Base-by-base conservation (phyloP, 1,140 invertebrate species). In the Euborellia annulipes region DNA sequence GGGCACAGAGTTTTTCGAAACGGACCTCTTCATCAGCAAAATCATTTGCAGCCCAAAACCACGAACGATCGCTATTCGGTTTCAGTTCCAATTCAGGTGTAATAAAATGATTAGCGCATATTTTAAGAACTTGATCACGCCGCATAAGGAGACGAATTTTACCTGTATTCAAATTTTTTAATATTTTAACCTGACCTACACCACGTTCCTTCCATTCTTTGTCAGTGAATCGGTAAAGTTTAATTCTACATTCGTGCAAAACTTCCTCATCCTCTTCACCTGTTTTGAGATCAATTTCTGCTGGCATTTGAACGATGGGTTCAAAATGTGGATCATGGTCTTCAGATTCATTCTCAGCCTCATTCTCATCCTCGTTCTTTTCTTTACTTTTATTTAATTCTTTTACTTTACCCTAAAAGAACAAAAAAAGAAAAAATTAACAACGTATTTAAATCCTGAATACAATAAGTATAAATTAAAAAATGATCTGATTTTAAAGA, bases 201-300 rank as follows among this genome's bases (percentile, higher is more conserved):
- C 89, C 88, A 46, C 88, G 75, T 61, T 94, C 90, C 58, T 90
- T 91, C 90, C 89, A 95, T 58, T 93, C 85, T 50, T 79, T 85
- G 2, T 82, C 71, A 4, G 68, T 62, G 55, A 75, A 83, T 52
- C 68, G 64, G 59, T 76, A 90, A 1, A 91, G 59, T 62, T 86
- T 87, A 0, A 82, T 82, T 48, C 82, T 66, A 22, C 70, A 67
- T 49, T 69, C 71, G 55, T 80, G 84, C 21, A 84, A 58, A 2
- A 65, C 65, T 4, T 65, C 67, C 63, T 90, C 85, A 54, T 80
- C 71, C 62, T 91, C 86, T 64, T 90, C 87, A 2, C 85, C 85
- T 7, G 85, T 87, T 22, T 70, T 78, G 0, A 85, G 71, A 50
- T 78, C 72, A 1, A 88, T 73, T 62, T 86, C 81, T n/a, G n/a